Evolutionary conservation across 2,113 vertebrate genomes (phyloP).

Genomic region (Neolamprologus brichardi): DNA sequence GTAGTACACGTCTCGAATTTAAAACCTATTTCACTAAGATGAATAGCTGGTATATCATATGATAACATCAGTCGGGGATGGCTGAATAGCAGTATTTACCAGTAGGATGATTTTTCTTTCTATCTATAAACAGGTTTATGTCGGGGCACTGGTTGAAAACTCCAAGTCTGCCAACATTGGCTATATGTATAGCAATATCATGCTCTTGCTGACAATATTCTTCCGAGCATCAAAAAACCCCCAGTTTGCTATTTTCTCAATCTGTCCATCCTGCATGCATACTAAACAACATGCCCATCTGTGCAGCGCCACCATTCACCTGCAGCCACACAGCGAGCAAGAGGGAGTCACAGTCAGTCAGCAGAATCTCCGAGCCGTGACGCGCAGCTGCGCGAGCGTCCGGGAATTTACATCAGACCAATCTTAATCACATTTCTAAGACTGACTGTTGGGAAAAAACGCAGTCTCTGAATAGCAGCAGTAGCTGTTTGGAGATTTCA

Average conservation of each 20-base stretch:
- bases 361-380: conserved; percentile 25
- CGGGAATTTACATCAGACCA: conserved; percentile 16
- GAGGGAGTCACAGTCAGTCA: conserved; percentile 40
- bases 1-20: not conserved
- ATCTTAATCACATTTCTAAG: conserved; percentile 44
- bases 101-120: not conserved
- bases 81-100: not conserved
- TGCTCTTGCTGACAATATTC: conserved; percentile 9
- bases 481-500: conserved; percentile 11
- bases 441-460: not conserved
- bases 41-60: not conserved
- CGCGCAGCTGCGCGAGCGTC: conserved; percentile 12
- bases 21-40: not conserved
- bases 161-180: not conserved
- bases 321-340: conserved; percentile 29
- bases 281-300: conserved; percentile 56
- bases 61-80: not conserved
- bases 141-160: not conserved
- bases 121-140: not conserved
- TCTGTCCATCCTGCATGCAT: conserved; percentile 33
- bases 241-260: conserved; percentile 31
- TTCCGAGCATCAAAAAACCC: not conserved
- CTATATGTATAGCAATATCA: not conserved
- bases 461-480: not conserved
- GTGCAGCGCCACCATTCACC: conserved; percentile 35